Base-by-base conservation (phyloP, 2,888 invertebrate genomes). In the Drosophila tanythrix region DNA sequence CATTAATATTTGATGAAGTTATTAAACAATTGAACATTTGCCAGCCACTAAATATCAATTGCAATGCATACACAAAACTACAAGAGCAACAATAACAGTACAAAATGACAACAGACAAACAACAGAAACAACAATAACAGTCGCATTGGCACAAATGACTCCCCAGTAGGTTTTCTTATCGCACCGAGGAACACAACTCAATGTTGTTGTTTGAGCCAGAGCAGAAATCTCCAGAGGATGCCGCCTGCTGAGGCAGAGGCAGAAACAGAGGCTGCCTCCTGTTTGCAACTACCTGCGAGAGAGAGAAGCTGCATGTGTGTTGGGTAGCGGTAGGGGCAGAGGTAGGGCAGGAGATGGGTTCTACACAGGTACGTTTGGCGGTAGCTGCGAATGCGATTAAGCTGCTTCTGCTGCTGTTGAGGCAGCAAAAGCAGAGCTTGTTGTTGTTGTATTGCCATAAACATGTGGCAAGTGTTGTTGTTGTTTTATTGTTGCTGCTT, bases 161-260 rank as follows among this genome's bases (percentile, higher is more conserved):
- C 72, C 86, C 75, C 81, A 78, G 83, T 70, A 78, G 78, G 74
- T 64, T 76, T 79, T 38, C 85, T 84, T 84, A 88, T 84, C 83
- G 81, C 75, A 63, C 33, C 18, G 53, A 57, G 59, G 52, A 78
- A 74, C 65, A 73, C 69, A 76, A 72, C 74, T 78, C 64, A 71
- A 81, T 75, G 56, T 63, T 66, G 59, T 72, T 60, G 70, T 36
- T 29, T 29, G 40, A 31, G 57, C 15, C 29, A 40, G 29, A 38
- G 57, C 57, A 57, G 52, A 58, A 79, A 53, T 81, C 80, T 81
- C 80, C 65, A 72, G 80, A 81, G 80, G 75, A 80, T 80, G 80
- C 64, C 59, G 66, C 67, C 68, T 46, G 52, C 55, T 27, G 58
- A 51, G 64, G 57, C 61, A 13, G 21, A 21, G 46, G 46, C 46